Evolutionary conservation across 2,797 vertebrate genomes (phyloP).

Genomic region (Syngnathus acus): DNA sequence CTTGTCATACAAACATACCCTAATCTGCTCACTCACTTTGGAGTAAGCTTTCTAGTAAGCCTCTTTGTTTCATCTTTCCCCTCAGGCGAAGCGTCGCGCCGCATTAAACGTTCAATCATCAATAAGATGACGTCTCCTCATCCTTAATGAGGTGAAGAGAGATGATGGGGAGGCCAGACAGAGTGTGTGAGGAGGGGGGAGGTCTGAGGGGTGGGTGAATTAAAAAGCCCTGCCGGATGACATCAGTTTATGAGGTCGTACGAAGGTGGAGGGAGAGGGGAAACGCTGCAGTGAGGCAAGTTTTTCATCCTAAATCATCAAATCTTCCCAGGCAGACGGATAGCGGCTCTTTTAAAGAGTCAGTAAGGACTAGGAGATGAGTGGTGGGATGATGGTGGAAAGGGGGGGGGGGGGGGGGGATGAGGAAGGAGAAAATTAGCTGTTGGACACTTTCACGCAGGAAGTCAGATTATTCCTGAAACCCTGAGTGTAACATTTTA

Average conservation of each 20-base stretch:
- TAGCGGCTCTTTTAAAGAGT: slow-evolving; percentile 35
- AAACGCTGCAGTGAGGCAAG: slow-evolving; percentile 25
- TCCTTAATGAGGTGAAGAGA: slow-evolving; percentile 42
- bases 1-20: not conserved
- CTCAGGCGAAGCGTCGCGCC: slow-evolving; percentile 12
- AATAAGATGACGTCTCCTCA: slow-evolving; percentile 46
- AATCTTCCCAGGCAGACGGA: slow-evolving; percentile 31
- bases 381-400: not conserved
- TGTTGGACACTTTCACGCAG: slow-evolving; percentile 33
- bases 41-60: not conserved
- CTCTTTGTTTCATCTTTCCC: not conserved
- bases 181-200: slow-evolving; percentile 20
- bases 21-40: not conserved
- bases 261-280: slow-evolving; percentile 26
- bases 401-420: slow-evolving; percentile 39
- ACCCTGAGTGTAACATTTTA: not conserved
- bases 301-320: slow-evolving; percentile 58
- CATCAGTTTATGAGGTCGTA: slow-evolving; percentile 58
- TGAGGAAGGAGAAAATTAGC: slow-evolving; percentile 55
- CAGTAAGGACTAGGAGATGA: slow-evolving; percentile 13
- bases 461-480: slow-evolving; percentile 2
- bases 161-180: slow-evolving; percentile 40
- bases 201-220: slow-evolving; percentile 48
- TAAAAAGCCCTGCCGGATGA: slow-evolving; percentile 61
- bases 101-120: slow-evolving; percentile 60